phyloP scores from a whole-genome alignment of 2,888 invertebrate species.

The Psylliodes chrysocephalus region DNA sequence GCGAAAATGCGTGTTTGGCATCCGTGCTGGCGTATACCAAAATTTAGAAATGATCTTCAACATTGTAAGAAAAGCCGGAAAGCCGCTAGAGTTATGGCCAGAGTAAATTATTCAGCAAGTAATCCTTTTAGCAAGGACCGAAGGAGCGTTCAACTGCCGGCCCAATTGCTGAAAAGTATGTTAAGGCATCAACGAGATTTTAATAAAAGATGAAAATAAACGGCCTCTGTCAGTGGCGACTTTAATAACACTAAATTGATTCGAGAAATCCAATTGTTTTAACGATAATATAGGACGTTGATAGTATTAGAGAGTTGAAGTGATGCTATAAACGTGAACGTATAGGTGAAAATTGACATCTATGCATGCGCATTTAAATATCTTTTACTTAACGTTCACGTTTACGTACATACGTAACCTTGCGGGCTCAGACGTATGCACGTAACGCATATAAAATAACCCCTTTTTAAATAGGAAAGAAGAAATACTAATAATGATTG shows the following conservation, averaged over 20 bases:
- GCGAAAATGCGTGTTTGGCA: not conserved
- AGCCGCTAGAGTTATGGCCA: not conserved
- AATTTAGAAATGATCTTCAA: not conserved
- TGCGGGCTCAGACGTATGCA: too few species aligned
- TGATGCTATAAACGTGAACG: too few species aligned
- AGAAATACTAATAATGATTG: too few species aligned
- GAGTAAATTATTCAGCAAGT: slow-evolving; percentile 11
- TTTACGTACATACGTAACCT: too few species aligned
- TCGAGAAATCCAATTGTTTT: too few species aligned
- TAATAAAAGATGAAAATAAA: slow-evolving; percentile 8
- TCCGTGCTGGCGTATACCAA: not conserved
- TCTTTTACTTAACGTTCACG: too few species aligned
- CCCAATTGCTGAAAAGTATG: slow-evolving; percentile 5
- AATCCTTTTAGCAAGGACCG: slow-evolving; percentile 10
- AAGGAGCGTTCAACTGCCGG: slow-evolving; percentile 1
- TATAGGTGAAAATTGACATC: too few species aligned
- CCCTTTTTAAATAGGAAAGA: too few species aligned
- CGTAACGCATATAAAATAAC: too few species aligned
- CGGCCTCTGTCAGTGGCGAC: not conserved
- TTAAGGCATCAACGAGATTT: slow-evolving; percentile 7
- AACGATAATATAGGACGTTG: too few species aligned
- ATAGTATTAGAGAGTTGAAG: too few species aligned
- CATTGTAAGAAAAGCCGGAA: not conserved
- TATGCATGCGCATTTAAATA: too few species aligned
- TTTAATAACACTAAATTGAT: not conserved